Evolutionary conservation across 2,888 invertebrate genomes (phyloP).

Genomic region (Sarcophaga variegata): DNA sequence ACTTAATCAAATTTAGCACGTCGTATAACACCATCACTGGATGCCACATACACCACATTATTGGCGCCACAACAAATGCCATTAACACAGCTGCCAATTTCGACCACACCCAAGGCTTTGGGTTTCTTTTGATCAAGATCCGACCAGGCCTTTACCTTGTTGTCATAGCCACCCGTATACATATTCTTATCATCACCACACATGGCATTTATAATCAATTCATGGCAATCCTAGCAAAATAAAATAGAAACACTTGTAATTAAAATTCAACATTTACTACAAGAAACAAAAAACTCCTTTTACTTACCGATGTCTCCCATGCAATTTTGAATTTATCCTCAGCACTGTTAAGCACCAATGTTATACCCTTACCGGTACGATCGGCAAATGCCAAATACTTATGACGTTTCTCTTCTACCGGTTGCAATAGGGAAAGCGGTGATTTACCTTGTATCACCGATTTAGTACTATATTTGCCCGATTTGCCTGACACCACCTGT

Average conservation of each 20-base stretch:
- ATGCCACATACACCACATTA: conserved; percentile 77
- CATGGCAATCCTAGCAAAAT: conserved; percentile 78
- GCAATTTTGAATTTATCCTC: conserved; percentile 75
- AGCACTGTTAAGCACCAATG: conserved; percentile 76
- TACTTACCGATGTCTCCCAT: conserved; percentile 76
- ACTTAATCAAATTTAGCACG: conserved; percentile 75
- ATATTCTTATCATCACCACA: conserved; percentile 76
- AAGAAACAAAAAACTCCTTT: background rate
- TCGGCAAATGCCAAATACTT: conserved; percentile 79
- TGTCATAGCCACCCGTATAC: conserved; percentile 81
- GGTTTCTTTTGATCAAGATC: conserved; percentile 75
- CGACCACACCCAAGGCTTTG: conserved; percentile 76
- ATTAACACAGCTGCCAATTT: conserved; percentile 79
- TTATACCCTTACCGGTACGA: conserved; percentile 79
- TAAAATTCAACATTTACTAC: background rate
- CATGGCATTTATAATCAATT: conserved; percentile 80
- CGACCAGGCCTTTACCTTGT: conserved; percentile 80
- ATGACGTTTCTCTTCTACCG: conserved; percentile 74
- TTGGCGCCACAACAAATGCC: conserved; percentile 75
- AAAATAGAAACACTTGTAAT: conserved; percentile 4
- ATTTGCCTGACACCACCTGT: conserved; percentile 76
- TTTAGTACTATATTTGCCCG: conserved; percentile 80
- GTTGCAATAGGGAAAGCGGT: conserved; percentile 79
- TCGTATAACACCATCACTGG: conserved; percentile 78
- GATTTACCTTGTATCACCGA: conserved; percentile 80